Conservation (phyloP, 2,113 vertebrate species). For the Xiphophorus couchianus region DNA sequence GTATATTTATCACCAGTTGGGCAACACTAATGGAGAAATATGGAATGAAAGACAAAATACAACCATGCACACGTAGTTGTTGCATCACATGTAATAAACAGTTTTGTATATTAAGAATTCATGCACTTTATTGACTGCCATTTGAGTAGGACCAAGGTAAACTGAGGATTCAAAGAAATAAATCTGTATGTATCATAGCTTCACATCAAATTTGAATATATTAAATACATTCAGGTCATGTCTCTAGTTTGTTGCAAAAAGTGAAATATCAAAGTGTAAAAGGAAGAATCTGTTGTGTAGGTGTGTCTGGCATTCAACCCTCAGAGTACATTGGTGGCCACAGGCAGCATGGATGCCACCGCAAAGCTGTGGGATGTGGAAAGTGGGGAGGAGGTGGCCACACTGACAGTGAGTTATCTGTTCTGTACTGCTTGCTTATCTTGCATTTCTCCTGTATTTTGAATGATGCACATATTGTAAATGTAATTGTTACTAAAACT, state of each 20-base stretch:
- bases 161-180: background rate
- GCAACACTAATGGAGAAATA: background rate
- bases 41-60: too few relatives aligned
- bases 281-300: conserved; percentile 65
- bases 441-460: background rate
- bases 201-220: background rate
- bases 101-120: too few relatives aligned
- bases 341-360: conserved; percentile 92
- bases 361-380: conserved; percentile 91
- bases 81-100: too few relatives aligned
- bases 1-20: too few relatives aligned
- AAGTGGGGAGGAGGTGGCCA: conserved; percentile 87
- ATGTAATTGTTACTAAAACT: conserved; percentile 19
- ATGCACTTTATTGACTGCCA: too few relatives aligned
- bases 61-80: too few relatives aligned
- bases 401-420: conserved; percentile 80
- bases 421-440: background rate
- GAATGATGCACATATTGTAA: background rate
- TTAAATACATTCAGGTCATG: background rate
- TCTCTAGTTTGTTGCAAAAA: background rate
- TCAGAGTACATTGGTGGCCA: conserved; percentile 92
- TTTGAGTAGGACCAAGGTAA: background rate
- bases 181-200: background rate
- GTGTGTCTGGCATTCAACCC: conserved; percentile 94
- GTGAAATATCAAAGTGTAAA: conserved; percentile 1